Evolutionary conservation across 2,797 vertebrate species (phyloP), one percentile per base, ranked within the genome.

Genomic region (Todus mexicanus): DNA sequence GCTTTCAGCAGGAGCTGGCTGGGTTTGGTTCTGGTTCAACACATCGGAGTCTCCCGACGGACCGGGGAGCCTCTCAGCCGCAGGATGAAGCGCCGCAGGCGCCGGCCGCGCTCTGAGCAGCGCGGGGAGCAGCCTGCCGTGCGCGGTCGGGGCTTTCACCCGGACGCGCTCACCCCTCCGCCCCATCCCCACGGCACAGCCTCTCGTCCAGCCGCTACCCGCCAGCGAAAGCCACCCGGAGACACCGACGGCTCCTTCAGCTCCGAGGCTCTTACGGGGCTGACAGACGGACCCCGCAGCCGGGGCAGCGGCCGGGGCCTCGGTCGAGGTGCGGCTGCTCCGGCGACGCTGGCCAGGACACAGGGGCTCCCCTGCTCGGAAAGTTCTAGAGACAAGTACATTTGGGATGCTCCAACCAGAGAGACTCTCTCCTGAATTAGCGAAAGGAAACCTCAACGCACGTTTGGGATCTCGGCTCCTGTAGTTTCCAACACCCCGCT

Each of bases 101-200:
- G 2, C 1, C 0, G 35, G 33, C n/a, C 14, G 64, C 2, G 0
- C 42, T 31, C 7, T 4, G 48, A 15, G 65, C 1, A 35, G 57
- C 38, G 19, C n/a, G 7, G 61, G 86, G 13, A 56, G 47, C 10
- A 1, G 37, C 4, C 18, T 2, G 61, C 5, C 13, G 12, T 4
- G 40, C 2, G 1, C 38, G 5, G 50, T 0, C 33, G 7, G 15
- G 18, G n/a, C 4, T 43, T 17, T 13, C 38, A 35, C 4, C 2
- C 5, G 87, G 59, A 23, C 37, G 6, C 26, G 1, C 47, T 43
- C 21, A 10, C 26, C 22, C 48, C 59, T 48, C n/a, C 6, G 6
- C 26, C 35, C 45, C 12, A 8, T 20, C 53, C 53, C 31, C 12
- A 17, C 19, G 2, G 33, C 3, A 2, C 27, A 20, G 37, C 38